Evolutionary conservation across 2,797 vertebrate species (phyloP).

Genomic region (Varecia variegata): DNA sequence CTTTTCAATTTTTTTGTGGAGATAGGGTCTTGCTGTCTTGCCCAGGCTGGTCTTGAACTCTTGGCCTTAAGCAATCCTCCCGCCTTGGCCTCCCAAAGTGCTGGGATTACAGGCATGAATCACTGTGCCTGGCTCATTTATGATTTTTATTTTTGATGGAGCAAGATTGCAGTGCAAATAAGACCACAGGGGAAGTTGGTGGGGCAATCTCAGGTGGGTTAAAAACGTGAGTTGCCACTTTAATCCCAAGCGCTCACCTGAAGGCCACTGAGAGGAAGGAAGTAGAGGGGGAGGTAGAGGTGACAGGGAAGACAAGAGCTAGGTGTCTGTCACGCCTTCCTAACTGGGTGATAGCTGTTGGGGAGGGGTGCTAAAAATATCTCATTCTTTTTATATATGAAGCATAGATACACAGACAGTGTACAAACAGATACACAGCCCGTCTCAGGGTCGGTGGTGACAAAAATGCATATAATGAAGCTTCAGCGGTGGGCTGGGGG

Average conservation of each 20-base stretch:
- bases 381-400: fast-evolving
- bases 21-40: too few relatives aligned
- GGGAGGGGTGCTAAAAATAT: fast-evolving
- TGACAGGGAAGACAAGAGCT: neutral
- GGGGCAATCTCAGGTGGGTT: neutral
- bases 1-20: too few relatives aligned
- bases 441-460: fast-evolving
- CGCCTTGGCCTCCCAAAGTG: too few relatives aligned
- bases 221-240: fast-evolving
- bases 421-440: neutral
- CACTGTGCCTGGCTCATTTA: too few relatives aligned
- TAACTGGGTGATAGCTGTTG: fast-evolving
- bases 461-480: fast-evolving
- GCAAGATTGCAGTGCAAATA: neutral
- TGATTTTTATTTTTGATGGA: neutral
- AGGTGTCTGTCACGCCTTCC: fast-evolving
- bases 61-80: too few relatives aligned
- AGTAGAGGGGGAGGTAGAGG: neutral
- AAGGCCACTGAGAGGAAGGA: neutral
- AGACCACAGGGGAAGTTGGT: neutral
- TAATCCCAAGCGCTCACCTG: neutral
- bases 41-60: too few relatives aligned
- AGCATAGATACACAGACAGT: neutral
- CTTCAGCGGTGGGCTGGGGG: neutral
- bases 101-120: too few relatives aligned